These are phyloP conservation scores for Ectropis crepuscularia DNA, from an alignment of 2,888 invertebrate species.

Conservation along the genomic window DNA sequence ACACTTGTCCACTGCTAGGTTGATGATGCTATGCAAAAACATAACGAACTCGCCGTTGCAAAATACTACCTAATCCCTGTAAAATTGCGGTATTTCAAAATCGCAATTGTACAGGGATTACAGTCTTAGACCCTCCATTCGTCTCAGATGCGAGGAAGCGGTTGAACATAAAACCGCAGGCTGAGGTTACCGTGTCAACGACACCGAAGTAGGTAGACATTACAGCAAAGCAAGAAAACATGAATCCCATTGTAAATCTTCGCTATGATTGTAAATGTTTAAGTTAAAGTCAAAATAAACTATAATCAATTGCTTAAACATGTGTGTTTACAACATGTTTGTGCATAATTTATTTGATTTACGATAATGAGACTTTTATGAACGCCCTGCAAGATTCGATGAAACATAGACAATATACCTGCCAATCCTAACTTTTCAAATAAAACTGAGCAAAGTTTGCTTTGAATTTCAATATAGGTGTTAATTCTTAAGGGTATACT, in stretches of 20 bases:
- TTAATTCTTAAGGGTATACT: too few species aligned
- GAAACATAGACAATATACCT: neutral
- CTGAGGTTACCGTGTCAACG: conserved; percentile 39
- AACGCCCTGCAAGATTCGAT: neutral
- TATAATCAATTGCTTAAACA: neutral
- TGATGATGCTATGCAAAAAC: too few species aligned
- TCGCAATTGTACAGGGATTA: conserved; percentile 16
- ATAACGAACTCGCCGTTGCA: too few species aligned
- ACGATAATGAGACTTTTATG: neutral
- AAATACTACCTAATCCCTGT: too few species aligned
- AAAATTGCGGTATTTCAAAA: neutral
- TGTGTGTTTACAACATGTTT: conserved; percentile 3
- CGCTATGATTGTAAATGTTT: conserved; percentile 6
- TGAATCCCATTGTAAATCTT: conserved; percentile 6
- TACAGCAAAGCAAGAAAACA: conserved; percentile 1
- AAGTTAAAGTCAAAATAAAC: conserved; percentile 1
- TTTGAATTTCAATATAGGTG: too few species aligned
- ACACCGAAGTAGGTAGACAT: conserved; percentile 33
- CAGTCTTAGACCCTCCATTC: conserved; percentile 20
- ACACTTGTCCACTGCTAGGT: too few species aligned
- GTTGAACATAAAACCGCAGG: conserved; percentile 40
- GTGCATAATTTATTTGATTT: conserved; percentile 9
- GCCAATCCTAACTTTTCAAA: neutral
- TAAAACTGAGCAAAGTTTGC: neutral
- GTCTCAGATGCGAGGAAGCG: conserved; percentile 27